Base-by-base conservation (phyloP, 1,140 invertebrate genomes). In the Lysiphlebus fabarum region DNA sequence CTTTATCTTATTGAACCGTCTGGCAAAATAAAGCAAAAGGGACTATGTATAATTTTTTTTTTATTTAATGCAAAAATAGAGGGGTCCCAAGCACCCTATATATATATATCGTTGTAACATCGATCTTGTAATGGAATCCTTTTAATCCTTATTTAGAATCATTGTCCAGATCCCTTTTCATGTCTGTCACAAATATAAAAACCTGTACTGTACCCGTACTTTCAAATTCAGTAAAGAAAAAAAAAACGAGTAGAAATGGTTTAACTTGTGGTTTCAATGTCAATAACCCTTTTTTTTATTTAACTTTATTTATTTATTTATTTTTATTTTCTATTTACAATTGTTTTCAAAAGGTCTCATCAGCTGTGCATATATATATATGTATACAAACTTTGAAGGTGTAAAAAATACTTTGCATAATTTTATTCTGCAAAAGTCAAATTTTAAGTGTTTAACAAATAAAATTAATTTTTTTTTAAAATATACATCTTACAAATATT, bases 371-470 rank as follows among this genome's bases (percentile, higher is more conserved):
- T 65, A 73, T 67, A 72, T 41, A 62, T 59, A 51, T 47, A 58
- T n/a, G n/a, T n/a, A 49, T 41, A 49, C 43, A 10, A 38, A 53
- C 38, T 43, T 48, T 49, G 40, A 53, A 53, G 56, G 51, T 64
- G 47, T 62, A 66, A 69, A 65, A 62, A 66, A 60, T 59, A 44
- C 40, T 17, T 41, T 58, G 58, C 62, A 67, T 71, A 70, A 72
- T 72, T 75, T 75, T 72, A 66, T 72, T 64, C 63, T 14, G 49
- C 26, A 67, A 65, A 72, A 75, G 73, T 75, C 73, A 70, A 74
- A 72, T 72, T 70, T 73, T 53, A 66, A 75, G 72, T 74, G 72
- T 65, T 67, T 60, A 43, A 64, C 68, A 74, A 75, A 75, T 65
- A 75, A 6, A 62, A 66, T 54, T 55, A 53, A 55, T 45, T 59